These are phyloP conservation scores for Helicoverpa assulta DNA, from an alignment of 2,888 invertebrate genomes.

Conservation along the genomic window DNA sequence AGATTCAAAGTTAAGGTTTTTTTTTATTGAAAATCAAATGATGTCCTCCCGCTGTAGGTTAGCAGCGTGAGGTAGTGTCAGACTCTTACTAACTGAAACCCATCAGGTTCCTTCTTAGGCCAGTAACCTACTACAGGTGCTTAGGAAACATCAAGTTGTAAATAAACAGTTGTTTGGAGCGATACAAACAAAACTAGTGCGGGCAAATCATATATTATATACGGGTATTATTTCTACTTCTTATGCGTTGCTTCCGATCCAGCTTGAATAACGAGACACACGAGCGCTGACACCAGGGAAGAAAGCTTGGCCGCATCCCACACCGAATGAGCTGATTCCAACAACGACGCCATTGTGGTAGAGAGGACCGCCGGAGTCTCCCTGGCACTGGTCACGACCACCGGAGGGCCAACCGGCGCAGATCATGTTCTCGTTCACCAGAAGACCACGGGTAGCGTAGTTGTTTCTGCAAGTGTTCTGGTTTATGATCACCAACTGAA, in stretches of 20 bases:
- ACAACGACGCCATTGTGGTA: slow-evolving; percentile 73
- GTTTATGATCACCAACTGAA: slow-evolving; percentile 70
- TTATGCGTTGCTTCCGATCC: slow-evolving; percentile 32
- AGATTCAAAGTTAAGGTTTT: too few relatives aligned
- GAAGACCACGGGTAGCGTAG: slow-evolving; percentile 43
- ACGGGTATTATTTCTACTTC: neutral
- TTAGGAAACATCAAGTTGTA: too few relatives aligned
- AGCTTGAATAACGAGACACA: slow-evolving; percentile 22
- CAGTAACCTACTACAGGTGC: too few relatives aligned
- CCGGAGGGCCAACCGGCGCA: slow-evolving; percentile 70
- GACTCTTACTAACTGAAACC: too few relatives aligned
- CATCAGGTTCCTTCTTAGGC: too few relatives aligned
- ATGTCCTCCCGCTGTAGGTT: too few relatives aligned
- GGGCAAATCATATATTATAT: too few relatives aligned
- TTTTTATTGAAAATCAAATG: too few relatives aligned
- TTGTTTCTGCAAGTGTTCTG: slow-evolving; percentile 61
- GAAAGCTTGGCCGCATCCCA: slow-evolving; percentile 60
- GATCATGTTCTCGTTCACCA: slow-evolving; percentile 66
- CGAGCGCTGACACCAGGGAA: slow-evolving; percentile 71
- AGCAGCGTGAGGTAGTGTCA: too few relatives aligned
- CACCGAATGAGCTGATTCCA: slow-evolving; percentile 71
- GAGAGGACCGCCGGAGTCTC: slow-evolving; percentile 78
- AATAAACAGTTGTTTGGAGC: too few relatives aligned
- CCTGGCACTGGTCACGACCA: slow-evolving; percentile 79
- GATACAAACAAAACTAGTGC: too few relatives aligned